Base-by-base conservation (phyloP, 1,140 invertebrate genomes). In the Batillaria attramentaria region DNA sequence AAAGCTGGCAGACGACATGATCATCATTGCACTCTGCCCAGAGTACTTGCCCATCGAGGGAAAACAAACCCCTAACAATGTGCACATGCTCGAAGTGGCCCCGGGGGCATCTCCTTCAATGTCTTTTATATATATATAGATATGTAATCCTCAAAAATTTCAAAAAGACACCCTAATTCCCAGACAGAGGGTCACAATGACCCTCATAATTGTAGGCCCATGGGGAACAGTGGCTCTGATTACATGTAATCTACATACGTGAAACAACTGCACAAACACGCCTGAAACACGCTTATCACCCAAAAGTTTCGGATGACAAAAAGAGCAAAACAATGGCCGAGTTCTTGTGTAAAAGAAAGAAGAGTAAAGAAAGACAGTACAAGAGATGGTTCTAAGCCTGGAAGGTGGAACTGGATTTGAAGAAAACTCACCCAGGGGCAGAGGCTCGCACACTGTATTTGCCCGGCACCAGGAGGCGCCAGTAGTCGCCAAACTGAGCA, bases 401-500 rank as follows among this genome's bases (percentile, higher is more conserved):
- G 16, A 16, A 54, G 16, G 35, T 24, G 28, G n/a, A 41, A 46
- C 69, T 42, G n/a, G n/a, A 24, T 35, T 31, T 37, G 24, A 35
- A n/a, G 13, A 75, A 37, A 46, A 77, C 84, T 74, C 81, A 89
- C 88, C 87, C 89, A 46, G 81, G 69, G 43, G 87, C 84, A n/a
- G 69, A 28, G 31, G 84, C 86, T 37, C 77, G 83, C 10, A 90
- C 41, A 20, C 39, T 95, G 87, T 99, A 98, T 20, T 91, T 93
- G 13, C 98, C 98, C 0, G 97, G 97, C 28, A 94, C 86, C 0
- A 99, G 90, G 28, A 99, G 90, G 80, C 98, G 92, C 95, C 96
- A 99, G 91, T 96, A 99, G 92, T 99, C 98, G 0, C 98, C 98
- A 84, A 82, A 86, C 28, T 70, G 41, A 46, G 84, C 84, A 33